Evolutionary conservation across 2,888 invertebrate species (phyloP).

Genomic region (Myathropa florea): DNA sequence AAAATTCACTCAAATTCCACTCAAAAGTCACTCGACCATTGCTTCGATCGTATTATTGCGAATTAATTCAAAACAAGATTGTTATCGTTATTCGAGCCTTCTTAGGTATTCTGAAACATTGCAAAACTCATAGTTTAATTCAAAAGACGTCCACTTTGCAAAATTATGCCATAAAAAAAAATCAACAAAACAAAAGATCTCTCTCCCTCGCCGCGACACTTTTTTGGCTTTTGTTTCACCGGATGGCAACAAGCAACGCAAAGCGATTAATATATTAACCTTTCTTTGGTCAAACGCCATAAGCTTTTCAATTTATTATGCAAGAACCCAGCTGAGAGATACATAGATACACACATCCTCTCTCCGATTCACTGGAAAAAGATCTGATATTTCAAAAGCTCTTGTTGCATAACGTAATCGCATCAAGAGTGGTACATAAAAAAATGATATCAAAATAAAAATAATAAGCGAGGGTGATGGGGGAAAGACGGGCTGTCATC

Average conservation of each 20-base stretch:
- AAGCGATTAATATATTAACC: background rate
- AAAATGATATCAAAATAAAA: background rate
- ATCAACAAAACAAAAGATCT: background rate
- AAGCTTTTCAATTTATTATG: background rate
- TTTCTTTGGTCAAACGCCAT: background rate
- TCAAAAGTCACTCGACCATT: too few species aligned
- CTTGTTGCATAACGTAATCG: slow-evolving; percentile 8
- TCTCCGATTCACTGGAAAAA: background rate
- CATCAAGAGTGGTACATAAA: background rate
- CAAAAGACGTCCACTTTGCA: background rate
- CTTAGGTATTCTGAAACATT: too few species aligned
- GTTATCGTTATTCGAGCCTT: too few species aligned
- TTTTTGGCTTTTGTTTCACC: too few species aligned
- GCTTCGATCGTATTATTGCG: too few species aligned
- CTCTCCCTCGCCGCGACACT: background rate
- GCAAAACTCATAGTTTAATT: background rate
- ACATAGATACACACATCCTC: background rate
- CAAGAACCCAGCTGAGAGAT: background rate
- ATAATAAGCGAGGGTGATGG: too few species aligned
- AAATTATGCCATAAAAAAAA: background rate
- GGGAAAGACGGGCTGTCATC: background rate
- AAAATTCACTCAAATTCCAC: too few species aligned
- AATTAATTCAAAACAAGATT: too few species aligned
- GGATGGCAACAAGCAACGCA: background rate
- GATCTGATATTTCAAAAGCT: background rate